Percentiles rank a stretch among this genome's conserved stretches.
phyloP scores from a whole-genome alignment of 2,113 vertebrate genomes.

The Trachemys scripta region DNA sequence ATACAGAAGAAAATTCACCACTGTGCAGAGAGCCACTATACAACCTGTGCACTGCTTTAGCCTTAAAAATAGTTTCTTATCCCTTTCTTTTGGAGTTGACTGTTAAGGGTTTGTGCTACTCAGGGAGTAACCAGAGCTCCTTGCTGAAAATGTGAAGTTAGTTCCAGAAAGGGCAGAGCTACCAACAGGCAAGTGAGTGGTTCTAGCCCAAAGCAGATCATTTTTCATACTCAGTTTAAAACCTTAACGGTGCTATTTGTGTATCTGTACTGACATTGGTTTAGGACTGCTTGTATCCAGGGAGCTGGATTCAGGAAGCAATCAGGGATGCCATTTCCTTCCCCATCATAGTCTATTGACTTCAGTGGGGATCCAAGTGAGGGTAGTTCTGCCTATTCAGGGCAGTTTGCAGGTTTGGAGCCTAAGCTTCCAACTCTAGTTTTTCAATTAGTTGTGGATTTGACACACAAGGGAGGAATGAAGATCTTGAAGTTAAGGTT shows the following conservation, averaged over 20 bases:
- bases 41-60: neutral
- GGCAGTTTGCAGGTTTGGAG: neutral
- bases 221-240: neutral
- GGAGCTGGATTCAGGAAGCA: neutral
- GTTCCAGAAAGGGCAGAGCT: neutral
- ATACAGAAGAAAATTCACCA: neutral
- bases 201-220: neutral
- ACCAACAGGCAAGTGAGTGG: neutral
- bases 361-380: neutral
- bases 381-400: neutral
- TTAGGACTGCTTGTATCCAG: neutral
- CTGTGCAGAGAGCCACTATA: neutral
- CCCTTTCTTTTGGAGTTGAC: neutral
- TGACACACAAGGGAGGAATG: no score
- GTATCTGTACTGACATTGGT: neutral
- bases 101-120: neutral
- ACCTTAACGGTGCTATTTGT: neutral
- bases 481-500: neutral
- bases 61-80: neutral
- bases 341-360: neutral
- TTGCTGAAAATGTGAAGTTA: neutral
- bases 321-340: neutral
- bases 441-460: neutral
- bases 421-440: neutral
- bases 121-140: neutral